Evolutionary conservation across 2,797 vertebrate genomes (phyloP).

Genomic region (Gambelia wislizenii): DNA sequence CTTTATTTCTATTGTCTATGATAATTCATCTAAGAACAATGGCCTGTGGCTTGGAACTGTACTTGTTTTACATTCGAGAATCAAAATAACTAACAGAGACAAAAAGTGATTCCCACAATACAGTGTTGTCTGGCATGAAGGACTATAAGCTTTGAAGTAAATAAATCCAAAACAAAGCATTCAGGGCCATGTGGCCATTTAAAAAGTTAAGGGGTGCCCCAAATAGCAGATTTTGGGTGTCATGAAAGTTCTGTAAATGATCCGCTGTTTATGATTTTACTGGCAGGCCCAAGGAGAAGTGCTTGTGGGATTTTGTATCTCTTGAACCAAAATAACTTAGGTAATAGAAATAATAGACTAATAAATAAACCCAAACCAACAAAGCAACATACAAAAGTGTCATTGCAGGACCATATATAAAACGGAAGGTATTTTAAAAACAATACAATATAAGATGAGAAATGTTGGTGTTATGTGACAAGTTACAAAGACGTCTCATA

Average conservation of each 20-base stretch:
- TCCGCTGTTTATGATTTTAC: too few species aligned
- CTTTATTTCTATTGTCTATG: background rate
- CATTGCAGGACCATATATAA: background rate
- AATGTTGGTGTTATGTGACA: background rate
- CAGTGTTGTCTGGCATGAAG: background rate
- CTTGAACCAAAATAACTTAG: background rate
- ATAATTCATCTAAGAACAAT: too few species aligned
- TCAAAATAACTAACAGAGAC: background rate
- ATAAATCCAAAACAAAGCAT: background rate
- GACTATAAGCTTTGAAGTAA: background rate
- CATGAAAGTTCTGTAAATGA: too few species aligned
- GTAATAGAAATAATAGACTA: background rate
- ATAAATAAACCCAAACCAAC: background rate
- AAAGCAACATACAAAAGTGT: background rate
- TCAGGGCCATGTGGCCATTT: too few species aligned
- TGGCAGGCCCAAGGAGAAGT: too few species aligned
- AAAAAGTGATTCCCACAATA: background rate
- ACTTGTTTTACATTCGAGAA: background rate
- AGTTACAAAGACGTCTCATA: background rate
- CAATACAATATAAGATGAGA: background rate
- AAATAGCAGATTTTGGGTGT: too few species aligned
- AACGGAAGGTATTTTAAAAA: background rate
- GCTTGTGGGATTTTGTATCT: too few species aligned
- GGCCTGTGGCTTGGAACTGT: background rate
- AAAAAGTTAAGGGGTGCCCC: too few species aligned